Evolutionary conservation across 2,113 vertebrate genomes (phyloP), one percentile per base, ranked within the genome.

Genomic region (Turnix velox): DNA sequence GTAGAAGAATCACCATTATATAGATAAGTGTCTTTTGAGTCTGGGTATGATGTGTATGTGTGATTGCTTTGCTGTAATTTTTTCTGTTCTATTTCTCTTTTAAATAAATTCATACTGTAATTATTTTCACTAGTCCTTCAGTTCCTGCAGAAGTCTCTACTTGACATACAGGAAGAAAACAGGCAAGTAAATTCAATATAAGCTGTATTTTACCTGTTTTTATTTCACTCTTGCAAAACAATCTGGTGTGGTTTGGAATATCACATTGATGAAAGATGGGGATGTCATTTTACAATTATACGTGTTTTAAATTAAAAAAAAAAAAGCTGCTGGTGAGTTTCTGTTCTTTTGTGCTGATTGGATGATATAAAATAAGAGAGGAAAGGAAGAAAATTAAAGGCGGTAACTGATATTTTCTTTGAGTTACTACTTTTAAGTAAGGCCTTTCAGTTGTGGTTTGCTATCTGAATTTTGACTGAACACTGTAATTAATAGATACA

Each of bases 91-190:
- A 1, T 74, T 94, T 93, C 6, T 87, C 40, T 69, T 76, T 27
- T 25, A 86, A 93, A 49, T 88, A 48, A 85, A 42, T 74, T 62
- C 5, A 62, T 75, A 75, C 48, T 11, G 2, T 61, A 79, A 79
- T 90, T 96, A 24, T 74, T 91, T 86, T 95, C 91, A 9, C 71
- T 96, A 99, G 99, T 98, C 78, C 95, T 99, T 95, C 97, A 96
- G 86, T 99, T 99, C 90, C 97, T 99, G 73, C 97, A 98, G 81
- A 98, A 96, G 85, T 97, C 97, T 7, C 88, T 99, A 43, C 84
- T 75, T 90, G 98, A 98, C 84, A 98, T 98, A 72, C 94, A 98
- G n/a, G 97, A 98, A 49, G 98, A 98, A 96, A 99, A 98, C 96
- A 98, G 98, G 99, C 98, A 97, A 96, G 95, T 96, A 37, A 81